These are phyloP conservation scores for Callipepla squamata DNA, from an alignment of 2,113 vertebrate genomes.

Conservation along the genomic window DNA sequence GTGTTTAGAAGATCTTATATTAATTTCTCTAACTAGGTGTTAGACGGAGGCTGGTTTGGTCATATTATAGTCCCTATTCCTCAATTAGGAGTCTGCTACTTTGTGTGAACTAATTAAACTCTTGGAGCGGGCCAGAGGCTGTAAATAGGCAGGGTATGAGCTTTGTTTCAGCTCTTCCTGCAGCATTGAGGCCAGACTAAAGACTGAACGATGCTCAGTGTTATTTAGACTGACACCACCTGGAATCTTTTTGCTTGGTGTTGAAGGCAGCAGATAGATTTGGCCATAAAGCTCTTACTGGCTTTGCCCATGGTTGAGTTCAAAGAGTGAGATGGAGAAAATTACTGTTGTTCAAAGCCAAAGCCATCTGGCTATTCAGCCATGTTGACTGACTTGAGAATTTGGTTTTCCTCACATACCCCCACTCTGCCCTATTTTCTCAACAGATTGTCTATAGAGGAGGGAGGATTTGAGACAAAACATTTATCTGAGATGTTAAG, in stretches of 20 bases:
- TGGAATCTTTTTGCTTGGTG: neutral
- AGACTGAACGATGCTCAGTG: neutral
- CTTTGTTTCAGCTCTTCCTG: neutral
- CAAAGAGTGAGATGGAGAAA: neutral
- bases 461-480: conserved; percentile 34
- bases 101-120: neutral
- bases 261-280: neutral
- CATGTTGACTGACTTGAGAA: neutral
- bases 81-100: neutral
- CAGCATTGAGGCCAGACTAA: neutral
- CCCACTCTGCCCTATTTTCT: neutral
- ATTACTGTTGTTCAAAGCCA: neutral
- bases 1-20: neutral
- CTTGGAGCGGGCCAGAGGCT: neutral
- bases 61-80: neutral
- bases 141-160: neutral
- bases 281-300: neutral
- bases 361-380: neutral
- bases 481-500: conserved; percentile 31
- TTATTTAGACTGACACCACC: neutral
- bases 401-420: neutral
- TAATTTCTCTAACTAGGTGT: neutral
- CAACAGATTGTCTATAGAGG: neutral
- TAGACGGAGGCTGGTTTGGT: neutral
- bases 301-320: neutral